phyloP scores from a whole-genome alignment of 2,888 invertebrate species.

The Alviniconcha strummeri region DNA sequence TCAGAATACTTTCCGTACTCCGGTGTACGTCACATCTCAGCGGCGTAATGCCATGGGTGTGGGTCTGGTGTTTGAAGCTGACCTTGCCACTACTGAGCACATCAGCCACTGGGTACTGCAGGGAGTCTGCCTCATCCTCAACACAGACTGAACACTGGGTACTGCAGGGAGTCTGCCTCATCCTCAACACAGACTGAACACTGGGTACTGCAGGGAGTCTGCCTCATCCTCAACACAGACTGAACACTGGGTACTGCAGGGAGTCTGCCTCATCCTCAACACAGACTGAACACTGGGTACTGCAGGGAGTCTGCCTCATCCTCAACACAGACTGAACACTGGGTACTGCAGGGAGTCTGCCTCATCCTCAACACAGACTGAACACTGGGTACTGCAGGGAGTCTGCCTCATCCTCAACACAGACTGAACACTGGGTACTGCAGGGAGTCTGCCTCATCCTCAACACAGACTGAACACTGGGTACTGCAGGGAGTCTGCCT shows the following conservation, averaged over 20 bases:
- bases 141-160: slow-evolving; percentile 79
- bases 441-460: slow-evolving; percentile 67
- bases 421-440: slow-evolving; percentile 78
- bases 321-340: slow-evolving; percentile 68
- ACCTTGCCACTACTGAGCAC: slow-evolving; percentile 88
- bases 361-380: slow-evolving; percentile 66
- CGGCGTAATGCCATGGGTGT: slow-evolving; percentile 93
- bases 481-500: neutral
- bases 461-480: slow-evolving; percentile 65
- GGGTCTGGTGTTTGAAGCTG: slow-evolving; percentile 92
- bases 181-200: slow-evolving; percentile 85
- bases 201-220: slow-evolving; percentile 81
- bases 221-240: slow-evolving; percentile 89
- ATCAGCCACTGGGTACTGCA: slow-evolving; percentile 92
- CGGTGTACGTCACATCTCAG: slow-evolving; percentile 91
- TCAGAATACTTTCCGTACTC: slow-evolving; percentile 90
- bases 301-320: slow-evolving; percentile 5
- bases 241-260: slow-evolving; percentile 75
- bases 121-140: slow-evolving; percentile 90
- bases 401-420: slow-evolving; percentile 67
- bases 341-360: slow-evolving; percentile 79
- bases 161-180: slow-evolving; percentile 86
- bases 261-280: slow-evolving; percentile 90
- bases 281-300: slow-evolving; percentile 77
- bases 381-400: slow-evolving; percentile 79